These are phyloP conservation scores for Euzetes globulus DNA, from an alignment of 2,888 invertebrate genomes.

Conservation along the genomic window DNA sequence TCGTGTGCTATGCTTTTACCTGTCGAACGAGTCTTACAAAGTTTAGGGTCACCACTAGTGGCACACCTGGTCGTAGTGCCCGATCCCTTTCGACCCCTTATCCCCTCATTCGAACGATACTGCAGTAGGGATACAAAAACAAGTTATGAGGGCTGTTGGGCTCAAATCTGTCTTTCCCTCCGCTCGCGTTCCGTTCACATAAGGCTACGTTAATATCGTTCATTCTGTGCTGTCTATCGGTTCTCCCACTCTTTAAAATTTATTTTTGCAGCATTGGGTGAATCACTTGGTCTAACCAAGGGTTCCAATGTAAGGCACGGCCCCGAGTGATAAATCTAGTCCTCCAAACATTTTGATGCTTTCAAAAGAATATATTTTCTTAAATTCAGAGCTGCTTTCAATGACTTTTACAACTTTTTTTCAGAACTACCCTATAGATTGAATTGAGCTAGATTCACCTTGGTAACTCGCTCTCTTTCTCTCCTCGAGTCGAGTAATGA, in stretches of 20 bases:
- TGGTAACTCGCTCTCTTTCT: neutral
- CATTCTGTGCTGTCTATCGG: neutral
- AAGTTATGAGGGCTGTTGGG: neutral
- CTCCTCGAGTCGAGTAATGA: neutral
- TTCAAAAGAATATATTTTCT: too few relatives aligned
- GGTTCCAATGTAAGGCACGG: too few relatives aligned
- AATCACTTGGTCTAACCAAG: neutral
- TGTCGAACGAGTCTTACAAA: neutral
- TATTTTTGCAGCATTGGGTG: conserved; percentile 12
- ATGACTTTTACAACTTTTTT: too few relatives aligned
- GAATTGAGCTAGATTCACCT: too few relatives aligned
- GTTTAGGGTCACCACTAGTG: conserved; percentile 7
- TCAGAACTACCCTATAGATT: too few relatives aligned
- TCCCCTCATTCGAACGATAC: neutral
- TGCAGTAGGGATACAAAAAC: neutral
- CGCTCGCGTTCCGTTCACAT: neutral
- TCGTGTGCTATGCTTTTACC: neutral
- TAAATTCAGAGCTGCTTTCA: too few relatives aligned
- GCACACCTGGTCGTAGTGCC: conserved; percentile 4
- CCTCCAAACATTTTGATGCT: neutral
- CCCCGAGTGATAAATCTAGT: too few relatives aligned
- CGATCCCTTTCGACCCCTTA: conserved; percentile 13
- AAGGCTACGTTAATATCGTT: too few relatives aligned
- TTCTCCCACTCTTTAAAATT: conserved; percentile 14
- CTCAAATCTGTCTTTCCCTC: neutral